Conservation (phyloP, 2,797 vertebrate species). For the Myripristis murdjan region DNA sequence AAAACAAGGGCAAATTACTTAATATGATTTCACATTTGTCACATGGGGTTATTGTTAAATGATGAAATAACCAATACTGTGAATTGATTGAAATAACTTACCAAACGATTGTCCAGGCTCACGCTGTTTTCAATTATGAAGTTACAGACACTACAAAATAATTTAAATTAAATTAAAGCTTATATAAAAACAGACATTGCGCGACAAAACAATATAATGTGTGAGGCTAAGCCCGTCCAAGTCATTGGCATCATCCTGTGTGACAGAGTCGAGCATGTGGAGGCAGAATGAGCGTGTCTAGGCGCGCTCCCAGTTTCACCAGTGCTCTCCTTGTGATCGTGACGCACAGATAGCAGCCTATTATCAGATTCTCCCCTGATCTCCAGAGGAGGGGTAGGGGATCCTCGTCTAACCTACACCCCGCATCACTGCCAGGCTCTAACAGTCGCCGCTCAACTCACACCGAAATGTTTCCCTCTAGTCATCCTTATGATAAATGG, state of each 20-base stretch:
- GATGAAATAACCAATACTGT: neutral
- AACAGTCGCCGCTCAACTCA: neutral
- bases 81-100: constrained; percentile 46
- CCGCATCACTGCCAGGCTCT: constrained; percentile 43
- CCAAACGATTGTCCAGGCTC: constrained; percentile 33
- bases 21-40: neutral
- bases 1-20: neutral
- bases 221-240: constrained; percentile 21
- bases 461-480: constrained; percentile 10
- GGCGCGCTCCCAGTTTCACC: constrained; percentile 45
- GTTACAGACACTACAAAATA: neutral
- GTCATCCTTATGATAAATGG: constrained; percentile 9
- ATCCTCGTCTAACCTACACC: constrained; percentile 48
- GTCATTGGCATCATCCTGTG: constrained; percentile 46
- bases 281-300: constrained; percentile 51
- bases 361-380: constrained; percentile 65
- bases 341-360: constrained; percentile 72
- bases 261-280: constrained; percentile 44
- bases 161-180: neutral
- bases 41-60: neutral
- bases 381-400: constrained; percentile 74
- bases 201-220: neutral
- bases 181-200: neutral
- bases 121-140: constrained; percentile 7
- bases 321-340: constrained; percentile 61